A percentile compares a stretch with the other conserved stretches of the same genome.
phyloP scores from a whole-genome alignment of 2,113 vertebrate genomes.

The Oostethus manadensis region DNA sequence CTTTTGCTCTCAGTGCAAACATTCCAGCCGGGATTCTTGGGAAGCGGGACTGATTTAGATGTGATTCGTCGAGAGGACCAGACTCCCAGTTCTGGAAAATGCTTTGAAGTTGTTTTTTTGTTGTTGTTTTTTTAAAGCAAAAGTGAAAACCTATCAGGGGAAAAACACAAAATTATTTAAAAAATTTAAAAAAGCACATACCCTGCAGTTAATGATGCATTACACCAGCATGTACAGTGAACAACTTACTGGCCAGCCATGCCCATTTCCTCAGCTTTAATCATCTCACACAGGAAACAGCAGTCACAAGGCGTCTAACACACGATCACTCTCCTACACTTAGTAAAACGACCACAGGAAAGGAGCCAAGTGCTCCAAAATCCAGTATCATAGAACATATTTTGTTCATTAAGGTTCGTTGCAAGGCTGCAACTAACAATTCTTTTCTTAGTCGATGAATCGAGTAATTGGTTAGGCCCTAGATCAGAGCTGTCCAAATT shows the following conservation, averaged over 20 bases:
- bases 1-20: not conserved
- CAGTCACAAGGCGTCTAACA: constrained; percentile 14
- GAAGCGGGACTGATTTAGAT: not conserved
- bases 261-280: constrained; percentile 57
- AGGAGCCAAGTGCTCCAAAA: not conserved
- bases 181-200: not conserved
- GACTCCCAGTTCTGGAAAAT: too few species aligned
- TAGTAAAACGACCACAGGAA: constrained; percentile 11
- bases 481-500: too few species aligned
- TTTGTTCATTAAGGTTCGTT: too few species aligned
- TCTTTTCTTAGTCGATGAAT: too few species aligned
- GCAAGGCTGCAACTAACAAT: too few species aligned
- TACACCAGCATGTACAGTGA: constrained; percentile 17
- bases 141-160: constrained; percentile 4
- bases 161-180: constrained; percentile 11
- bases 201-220: constrained; percentile 30
- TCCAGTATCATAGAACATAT: not conserved
- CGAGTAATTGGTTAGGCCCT: too few species aligned
- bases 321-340: constrained; percentile 12
- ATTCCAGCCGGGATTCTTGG: not conserved
- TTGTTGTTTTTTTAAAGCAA: too few species aligned
- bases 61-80: not conserved
- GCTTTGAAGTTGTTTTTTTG: too few species aligned
- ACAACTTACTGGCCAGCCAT: constrained; percentile 22
- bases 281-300: constrained; percentile 44